These are phyloP conservation scores for Anser cygnoides DNA, from an alignment of 2,113 vertebrate genomes.

Conservation along the genomic window DNA sequence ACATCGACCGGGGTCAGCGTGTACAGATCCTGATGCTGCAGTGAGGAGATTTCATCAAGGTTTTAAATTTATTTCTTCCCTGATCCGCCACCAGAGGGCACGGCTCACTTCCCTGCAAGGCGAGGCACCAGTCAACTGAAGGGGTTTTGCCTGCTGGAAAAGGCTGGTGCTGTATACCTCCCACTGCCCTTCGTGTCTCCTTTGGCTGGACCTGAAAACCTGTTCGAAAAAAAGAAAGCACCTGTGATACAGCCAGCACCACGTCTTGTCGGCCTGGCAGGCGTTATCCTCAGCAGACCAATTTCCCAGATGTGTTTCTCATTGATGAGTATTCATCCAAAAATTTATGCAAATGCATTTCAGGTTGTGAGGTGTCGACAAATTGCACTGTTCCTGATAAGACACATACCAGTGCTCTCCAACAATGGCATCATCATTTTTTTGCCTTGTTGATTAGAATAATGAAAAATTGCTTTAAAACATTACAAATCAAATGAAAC, in stretches of 20 bases:
- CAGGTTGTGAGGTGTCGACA: neutral
- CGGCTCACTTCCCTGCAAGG: neutral
- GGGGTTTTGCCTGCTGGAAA: neutral
- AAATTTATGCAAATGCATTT: neutral
- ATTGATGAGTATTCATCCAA: neutral
- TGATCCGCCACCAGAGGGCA: constrained; percentile 48
- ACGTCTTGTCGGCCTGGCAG: too few relatives aligned
- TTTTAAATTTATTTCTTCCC: neutral
- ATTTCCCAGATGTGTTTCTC: neutral
- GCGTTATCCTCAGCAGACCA: neutral
- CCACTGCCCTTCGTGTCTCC: neutral
- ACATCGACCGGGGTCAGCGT: neutral
- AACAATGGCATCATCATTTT: neutral
- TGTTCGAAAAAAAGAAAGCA: neutral
- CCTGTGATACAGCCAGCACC: neutral
- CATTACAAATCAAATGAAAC: neutral
- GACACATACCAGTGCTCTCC: neutral
- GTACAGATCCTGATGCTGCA: neutral
- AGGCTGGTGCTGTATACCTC: neutral
- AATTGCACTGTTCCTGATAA: neutral
- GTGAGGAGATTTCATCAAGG: neutral
- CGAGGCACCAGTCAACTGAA: neutral
- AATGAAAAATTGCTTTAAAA: neutral
- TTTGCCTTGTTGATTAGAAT: neutral
- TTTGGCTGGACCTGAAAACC: neutral